Conservation (phyloP, 2,888 invertebrate species). For the Diloba caeruleocephala region DNA sequence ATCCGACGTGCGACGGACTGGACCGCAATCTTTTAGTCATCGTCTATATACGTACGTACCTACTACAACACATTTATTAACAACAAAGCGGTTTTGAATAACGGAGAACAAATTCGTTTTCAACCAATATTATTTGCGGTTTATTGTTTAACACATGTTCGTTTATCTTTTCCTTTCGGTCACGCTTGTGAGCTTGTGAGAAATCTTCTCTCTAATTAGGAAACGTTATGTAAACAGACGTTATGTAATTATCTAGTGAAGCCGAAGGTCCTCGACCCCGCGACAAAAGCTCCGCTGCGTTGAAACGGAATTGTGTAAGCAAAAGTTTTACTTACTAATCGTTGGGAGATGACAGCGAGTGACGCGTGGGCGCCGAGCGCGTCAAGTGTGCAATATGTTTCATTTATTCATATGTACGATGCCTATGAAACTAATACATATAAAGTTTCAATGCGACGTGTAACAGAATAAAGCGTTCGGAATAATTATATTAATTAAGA, state of each 20-base stretch:
- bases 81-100: constrained; percentile 47
- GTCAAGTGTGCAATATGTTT: constrained; percentile 51
- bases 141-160: constrained; percentile 29
- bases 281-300: constrained; percentile 48
- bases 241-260: constrained; percentile 43
- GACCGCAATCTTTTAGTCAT: constrained; percentile 80
- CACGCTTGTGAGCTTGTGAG: constrained; percentile 36
- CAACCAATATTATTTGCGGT: constrained; percentile 33
- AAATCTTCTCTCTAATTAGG: constrained; percentile 56
- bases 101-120: constrained; percentile 53
- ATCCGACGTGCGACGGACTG: constrained; percentile 72
- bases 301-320: constrained; percentile 52
- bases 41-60: constrained; percentile 59
- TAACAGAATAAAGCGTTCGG: constrained; percentile 47
- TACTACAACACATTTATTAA: constrained; percentile 55
- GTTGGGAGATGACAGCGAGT: constrained; percentile 42
- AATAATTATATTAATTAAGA: constrained; percentile 51
- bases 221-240: constrained; percentile 48
- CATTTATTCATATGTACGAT: constrained; percentile 46
- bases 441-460: constrained; percentile 45
- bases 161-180: constrained; percentile 29
- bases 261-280: constrained; percentile 45
- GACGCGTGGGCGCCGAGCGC: constrained; percentile 47
- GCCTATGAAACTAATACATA: constrained; percentile 50
- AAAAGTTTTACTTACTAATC: constrained; percentile 40